A percentile compares a stretch with the other conserved stretches of the same genome.
Conservation (phyloP, 1,140 invertebrate genomes). For the Thaumatotibia leucotreta region DNA sequence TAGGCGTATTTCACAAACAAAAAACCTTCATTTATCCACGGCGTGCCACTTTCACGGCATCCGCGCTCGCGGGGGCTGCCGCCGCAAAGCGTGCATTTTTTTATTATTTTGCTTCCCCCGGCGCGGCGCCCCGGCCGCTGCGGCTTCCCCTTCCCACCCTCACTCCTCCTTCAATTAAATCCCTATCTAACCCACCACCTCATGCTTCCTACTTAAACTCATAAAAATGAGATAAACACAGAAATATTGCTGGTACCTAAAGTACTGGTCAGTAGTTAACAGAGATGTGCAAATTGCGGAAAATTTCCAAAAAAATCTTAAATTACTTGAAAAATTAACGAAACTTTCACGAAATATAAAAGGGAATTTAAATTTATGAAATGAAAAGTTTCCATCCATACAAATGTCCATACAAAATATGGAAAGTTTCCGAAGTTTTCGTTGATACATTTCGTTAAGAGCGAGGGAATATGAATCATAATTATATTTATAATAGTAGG, state of each 20-base stretch:
- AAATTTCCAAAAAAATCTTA: too few relatives aligned
- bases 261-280: too few relatives aligned
- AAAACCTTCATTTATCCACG: slow-evolving; percentile 73
- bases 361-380: too few relatives aligned
- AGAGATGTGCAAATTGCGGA: too few relatives aligned
- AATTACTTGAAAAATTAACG: too few relatives aligned
- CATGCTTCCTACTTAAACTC: slow-evolving; percentile 70
- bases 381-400: too few relatives aligned
- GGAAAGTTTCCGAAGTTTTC: too few relatives aligned
- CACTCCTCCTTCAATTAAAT: slow-evolving; percentile 70
- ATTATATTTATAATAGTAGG: too few relatives aligned
- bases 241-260: slow-evolving; percentile 65
- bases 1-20: slow-evolving; percentile 71
- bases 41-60: slow-evolving; percentile 74
- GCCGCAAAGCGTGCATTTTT: slow-evolving; percentile 52
- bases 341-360: too few relatives aligned
- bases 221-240: slow-evolving; percentile 74
- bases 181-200: slow-evolving; percentile 67
- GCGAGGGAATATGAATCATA: too few relatives aligned
- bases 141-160: slow-evolving; percentile 37
- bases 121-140: slow-evolving; percentile 32
- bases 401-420: too few relatives aligned
- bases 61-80: slow-evolving; percentile 66
- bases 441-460: too few relatives aligned
- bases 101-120: slow-evolving; percentile 60